A percentile compares a stretch with the other conserved stretches of the same genome.
These are phyloP conservation scores for Acipenser oxyrinchus DNA, from an alignment of 2,797 vertebrate genomes.

Conservation along the genomic window DNA sequence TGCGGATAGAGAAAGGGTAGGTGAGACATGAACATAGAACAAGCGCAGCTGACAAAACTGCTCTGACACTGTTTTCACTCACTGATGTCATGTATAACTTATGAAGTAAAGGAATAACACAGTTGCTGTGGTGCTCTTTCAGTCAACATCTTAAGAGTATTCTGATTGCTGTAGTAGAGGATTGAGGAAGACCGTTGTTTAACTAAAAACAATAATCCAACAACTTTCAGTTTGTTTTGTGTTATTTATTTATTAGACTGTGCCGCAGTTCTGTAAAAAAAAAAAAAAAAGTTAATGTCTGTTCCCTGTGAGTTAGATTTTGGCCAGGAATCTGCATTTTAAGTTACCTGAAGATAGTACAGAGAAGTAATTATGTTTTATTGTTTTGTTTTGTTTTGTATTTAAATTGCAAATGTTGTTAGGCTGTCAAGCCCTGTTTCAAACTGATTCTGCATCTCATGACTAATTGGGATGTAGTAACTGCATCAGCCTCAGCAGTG, in stretches of 20 bases:
- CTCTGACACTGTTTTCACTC: conserved; percentile 46
- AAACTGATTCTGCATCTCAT: conserved; percentile 27
- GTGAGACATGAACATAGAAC: conserved; percentile 40
- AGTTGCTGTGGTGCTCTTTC: conserved; percentile 37
- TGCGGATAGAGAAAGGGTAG: conserved; percentile 47
- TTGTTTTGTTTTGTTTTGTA: neutral
- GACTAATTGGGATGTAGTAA: conserved; percentile 61
- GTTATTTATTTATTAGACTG: too few relatives aligned
- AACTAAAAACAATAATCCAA: too few relatives aligned
- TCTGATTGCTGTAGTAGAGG: too few relatives aligned
- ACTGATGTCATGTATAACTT: conserved; percentile 51
- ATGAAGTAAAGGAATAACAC: conserved; percentile 26
- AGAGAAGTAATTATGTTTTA: too few relatives aligned
- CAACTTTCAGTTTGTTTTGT: too few relatives aligned
- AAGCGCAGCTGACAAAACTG: conserved; percentile 21
- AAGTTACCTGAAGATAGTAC: too few relatives aligned
- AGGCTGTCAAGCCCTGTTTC: neutral
- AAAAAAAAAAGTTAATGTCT: too few relatives aligned
- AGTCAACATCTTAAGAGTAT: conserved; percentile 8
- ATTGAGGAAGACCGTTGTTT: too few relatives aligned
- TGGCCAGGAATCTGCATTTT: too few relatives aligned
- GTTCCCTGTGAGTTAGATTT: too few relatives aligned
- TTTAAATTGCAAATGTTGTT: neutral
- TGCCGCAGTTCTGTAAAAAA: too few relatives aligned
- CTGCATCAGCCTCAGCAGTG: conserved; percentile 52